These are phyloP conservation scores for Trissolcus basalis DNA, from an alignment of 1,140 invertebrate genomes.

Conservation along the genomic window DNA sequence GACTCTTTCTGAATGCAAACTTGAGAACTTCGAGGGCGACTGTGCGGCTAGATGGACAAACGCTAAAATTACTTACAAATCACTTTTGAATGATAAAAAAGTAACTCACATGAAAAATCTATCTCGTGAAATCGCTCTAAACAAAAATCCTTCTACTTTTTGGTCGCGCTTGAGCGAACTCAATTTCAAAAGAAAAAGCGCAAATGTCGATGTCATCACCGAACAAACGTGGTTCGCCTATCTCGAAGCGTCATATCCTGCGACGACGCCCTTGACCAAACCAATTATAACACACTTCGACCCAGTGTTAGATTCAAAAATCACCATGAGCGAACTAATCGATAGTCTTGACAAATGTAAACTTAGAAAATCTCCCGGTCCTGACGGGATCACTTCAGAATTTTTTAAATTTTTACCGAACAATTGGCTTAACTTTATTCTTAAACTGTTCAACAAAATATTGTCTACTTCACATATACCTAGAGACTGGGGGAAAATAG, in stretches of 20 bases:
- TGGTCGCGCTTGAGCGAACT: not conserved
- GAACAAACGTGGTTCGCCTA: not conserved
- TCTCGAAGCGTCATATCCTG: not conserved
- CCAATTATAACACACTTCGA: no score
- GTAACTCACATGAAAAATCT: no score
- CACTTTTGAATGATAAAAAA: no score
- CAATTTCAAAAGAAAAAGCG: not conserved
- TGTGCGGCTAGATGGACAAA: no score
- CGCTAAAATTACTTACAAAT: no score
- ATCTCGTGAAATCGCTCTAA: no score
- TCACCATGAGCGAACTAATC: not conserved
- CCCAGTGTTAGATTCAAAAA: not conserved
- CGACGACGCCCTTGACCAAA: no score
- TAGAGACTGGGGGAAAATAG: constrained; percentile 3
- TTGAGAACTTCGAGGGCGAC: no score
- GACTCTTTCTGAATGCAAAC: no score
- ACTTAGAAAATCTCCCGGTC: constrained; percentile 1
- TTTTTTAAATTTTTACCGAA: constrained; percentile 1
- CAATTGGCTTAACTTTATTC: not conserved
- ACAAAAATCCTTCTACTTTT: not conserved
- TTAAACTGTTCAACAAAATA: constrained; percentile 5
- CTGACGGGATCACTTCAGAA: not conserved
- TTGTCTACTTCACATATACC: not conserved
- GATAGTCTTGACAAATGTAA: constrained; percentile 11
- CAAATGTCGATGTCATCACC: not conserved